Percentiles rank a stretch among this genome's conserved stretches.
These are phyloP conservation scores for Penaeus monodon DNA, from an alignment of 2,888 invertebrate genomes.

Conservation along the genomic window DNA sequence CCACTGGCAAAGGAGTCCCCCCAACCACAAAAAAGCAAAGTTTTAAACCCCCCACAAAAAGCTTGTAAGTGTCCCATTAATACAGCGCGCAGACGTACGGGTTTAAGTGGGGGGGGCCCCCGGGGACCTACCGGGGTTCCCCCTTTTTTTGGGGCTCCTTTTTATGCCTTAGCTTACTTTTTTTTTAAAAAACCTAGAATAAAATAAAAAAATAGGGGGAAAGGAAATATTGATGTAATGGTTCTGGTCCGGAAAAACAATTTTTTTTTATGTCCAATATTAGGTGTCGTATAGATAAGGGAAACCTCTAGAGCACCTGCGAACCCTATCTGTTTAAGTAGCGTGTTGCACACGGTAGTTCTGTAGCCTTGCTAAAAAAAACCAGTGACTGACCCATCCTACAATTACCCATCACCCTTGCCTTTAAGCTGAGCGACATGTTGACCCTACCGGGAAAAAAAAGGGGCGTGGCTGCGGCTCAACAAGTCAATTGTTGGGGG, in stretches of 20 bases:
- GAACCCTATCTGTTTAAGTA: background rate
- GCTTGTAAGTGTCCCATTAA: background rate
- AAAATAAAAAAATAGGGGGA: too few relatives aligned
- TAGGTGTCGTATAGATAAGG: too few relatives aligned
- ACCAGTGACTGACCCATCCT: background rate
- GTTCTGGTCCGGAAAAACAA: too few relatives aligned
- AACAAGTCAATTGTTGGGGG: background rate
- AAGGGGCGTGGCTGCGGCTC: background rate
- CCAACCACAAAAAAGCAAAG: background rate
- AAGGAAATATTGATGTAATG: too few relatives aligned
- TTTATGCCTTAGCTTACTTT: too few relatives aligned
- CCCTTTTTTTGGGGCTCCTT: too few relatives aligned
- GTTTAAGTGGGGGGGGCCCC: too few relatives aligned
- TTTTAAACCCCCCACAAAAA: background rate
- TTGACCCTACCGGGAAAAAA: background rate
- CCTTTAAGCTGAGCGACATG: constrained; percentile 22
- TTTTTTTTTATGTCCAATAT: too few relatives aligned
- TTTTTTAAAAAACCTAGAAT: too few relatives aligned
- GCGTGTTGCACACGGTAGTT: background rate
- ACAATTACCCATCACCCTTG: background rate
- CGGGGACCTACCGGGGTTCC: too few relatives aligned
- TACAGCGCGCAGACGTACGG: too few relatives aligned
- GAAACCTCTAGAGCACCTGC: too few relatives aligned
- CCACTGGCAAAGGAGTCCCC: background rate
- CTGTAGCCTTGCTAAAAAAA: background rate